A percentile compares a stretch with the other conserved stretches of the same genome.
Evolutionary conservation across 2,797 vertebrate species (phyloP).

Genomic region (Cynopterus sphinx): DNA sequence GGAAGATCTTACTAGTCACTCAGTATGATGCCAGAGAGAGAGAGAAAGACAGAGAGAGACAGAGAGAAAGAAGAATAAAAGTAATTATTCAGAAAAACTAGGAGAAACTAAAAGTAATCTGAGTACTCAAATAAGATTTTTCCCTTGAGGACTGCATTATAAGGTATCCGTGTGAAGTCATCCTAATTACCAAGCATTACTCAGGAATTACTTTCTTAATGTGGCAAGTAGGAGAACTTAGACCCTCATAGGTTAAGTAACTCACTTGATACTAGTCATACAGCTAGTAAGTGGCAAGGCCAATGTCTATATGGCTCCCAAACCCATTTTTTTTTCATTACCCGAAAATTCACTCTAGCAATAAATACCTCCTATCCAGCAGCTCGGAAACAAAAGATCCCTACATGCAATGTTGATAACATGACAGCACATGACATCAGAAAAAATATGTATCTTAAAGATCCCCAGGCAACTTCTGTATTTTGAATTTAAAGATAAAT

Average conservation of each 20-base stretch:
- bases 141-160: neutral
- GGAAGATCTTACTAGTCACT: neutral
- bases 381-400: neutral
- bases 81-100: slow-evolving; percentile 24
- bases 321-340: neutral
- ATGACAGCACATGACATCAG: neutral
- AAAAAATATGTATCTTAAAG: neutral
- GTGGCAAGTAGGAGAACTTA: neutral
- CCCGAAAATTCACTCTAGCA: neutral
- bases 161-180: neutral
- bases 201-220: neutral
- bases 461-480: neutral
- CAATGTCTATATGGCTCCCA: neutral
- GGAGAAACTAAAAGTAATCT: slow-evolving; percentile 31
- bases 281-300: neutral
- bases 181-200: neutral
- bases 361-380: neutral
- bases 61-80: neutral
- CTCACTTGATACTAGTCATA: neutral
- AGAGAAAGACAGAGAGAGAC: neutral
- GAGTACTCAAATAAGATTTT: neutral
- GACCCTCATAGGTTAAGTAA: neutral
- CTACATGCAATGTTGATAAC: neutral
- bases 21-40: neutral
- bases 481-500: slow-evolving; percentile 68